Percentiles rank a stretch among this genome's conserved stretches.
phyloP scores from a whole-genome alignment of 2,888 invertebrate species.

The Tinea semifulvella region DNA sequence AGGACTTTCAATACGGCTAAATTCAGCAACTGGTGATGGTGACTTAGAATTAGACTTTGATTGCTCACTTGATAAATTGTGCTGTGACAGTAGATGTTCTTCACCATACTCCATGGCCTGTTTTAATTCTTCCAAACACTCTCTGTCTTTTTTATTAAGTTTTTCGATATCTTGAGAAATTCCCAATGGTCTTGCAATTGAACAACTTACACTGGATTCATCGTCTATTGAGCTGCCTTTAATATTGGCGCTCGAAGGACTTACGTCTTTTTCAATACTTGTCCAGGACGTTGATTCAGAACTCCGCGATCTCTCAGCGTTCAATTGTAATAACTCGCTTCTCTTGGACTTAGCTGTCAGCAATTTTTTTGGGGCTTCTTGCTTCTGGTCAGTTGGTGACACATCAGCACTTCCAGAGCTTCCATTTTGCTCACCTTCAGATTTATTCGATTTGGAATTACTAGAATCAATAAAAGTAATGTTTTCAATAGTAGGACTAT shows the following conservation, averaged over 20 bases:
- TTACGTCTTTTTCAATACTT: conserved; percentile 76
- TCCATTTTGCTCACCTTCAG: conserved; percentile 53
- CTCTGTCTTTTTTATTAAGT: conserved; percentile 70
- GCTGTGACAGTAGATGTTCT: conserved; percentile 52
- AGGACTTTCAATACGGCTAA: conserved; percentile 49
- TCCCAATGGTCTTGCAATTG: conserved; percentile 80
- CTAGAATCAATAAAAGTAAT: conserved; percentile 56
- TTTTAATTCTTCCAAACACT: conserved; percentile 68
- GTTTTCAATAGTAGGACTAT: conserved; percentile 67
- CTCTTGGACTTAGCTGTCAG: conserved; percentile 59
- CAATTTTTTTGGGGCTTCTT: conserved; percentile 38
- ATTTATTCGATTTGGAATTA: conserved; percentile 47
- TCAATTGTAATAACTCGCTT: conserved; percentile 69
- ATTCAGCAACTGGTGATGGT: conserved; percentile 45
- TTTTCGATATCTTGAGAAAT: conserved; percentile 78
- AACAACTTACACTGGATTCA: conserved; percentile 80
- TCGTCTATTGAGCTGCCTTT: conserved; percentile 75
- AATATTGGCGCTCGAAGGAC: conserved; percentile 68
- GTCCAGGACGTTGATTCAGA: conserved; percentile 85
- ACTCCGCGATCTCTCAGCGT: conserved; percentile 79
- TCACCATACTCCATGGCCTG: conserved; percentile 66
- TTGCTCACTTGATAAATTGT: conserved; percentile 54
- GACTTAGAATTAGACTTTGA: conserved; percentile 58
- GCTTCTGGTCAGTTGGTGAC: conserved; percentile 48
- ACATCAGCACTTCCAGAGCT: conserved; percentile 46